phyloP scores from a whole-genome alignment of 2,113 vertebrate genomes.

The Nannobrachium achirus region DNA sequence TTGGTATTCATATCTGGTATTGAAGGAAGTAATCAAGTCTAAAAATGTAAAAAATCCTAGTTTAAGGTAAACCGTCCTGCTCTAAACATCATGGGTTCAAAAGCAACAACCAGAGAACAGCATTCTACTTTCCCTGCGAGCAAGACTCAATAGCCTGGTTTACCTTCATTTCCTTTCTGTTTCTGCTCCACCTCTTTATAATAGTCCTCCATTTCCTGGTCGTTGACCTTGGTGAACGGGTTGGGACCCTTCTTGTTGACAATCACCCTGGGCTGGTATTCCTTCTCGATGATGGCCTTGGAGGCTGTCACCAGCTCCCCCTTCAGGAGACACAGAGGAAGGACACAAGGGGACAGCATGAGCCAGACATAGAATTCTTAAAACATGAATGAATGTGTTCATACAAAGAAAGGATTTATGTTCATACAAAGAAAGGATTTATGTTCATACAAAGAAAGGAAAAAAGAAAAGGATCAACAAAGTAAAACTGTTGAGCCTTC shows the following conservation, averaged over 20 bases:
- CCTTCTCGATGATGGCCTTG: conserved; percentile 98
- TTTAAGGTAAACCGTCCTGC: too few relatives aligned
- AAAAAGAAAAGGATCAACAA: too few relatives aligned
- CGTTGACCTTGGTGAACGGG: conserved; percentile 93
- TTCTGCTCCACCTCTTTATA: conserved; percentile 93
- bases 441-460: neutral
- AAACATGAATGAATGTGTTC: neutral
- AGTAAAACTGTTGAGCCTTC: neutral
- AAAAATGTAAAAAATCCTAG: too few relatives aligned
- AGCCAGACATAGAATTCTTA: neutral
- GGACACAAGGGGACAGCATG: neutral
- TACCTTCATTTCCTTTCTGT: conserved; percentile 92
- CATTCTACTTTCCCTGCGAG: too few relatives aligned
- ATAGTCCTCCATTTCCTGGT: conserved; percentile 94
- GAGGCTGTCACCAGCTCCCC: conserved; percentile 97
- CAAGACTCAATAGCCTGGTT: neutral
- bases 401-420: neutral
- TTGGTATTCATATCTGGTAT: too few relatives aligned
- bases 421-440: neutral
- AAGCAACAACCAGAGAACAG: too few relatives aligned
- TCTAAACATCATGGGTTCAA: too few relatives aligned
- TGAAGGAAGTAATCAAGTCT: too few relatives aligned
- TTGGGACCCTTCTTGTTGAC: conserved; percentile 95
- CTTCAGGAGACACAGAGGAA: conserved; percentile 70
- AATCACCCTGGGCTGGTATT: conserved; percentile 94